Base-by-base conservation (phyloP, 2,888 invertebrate genomes). In the Augochlorella aurata region DNA sequence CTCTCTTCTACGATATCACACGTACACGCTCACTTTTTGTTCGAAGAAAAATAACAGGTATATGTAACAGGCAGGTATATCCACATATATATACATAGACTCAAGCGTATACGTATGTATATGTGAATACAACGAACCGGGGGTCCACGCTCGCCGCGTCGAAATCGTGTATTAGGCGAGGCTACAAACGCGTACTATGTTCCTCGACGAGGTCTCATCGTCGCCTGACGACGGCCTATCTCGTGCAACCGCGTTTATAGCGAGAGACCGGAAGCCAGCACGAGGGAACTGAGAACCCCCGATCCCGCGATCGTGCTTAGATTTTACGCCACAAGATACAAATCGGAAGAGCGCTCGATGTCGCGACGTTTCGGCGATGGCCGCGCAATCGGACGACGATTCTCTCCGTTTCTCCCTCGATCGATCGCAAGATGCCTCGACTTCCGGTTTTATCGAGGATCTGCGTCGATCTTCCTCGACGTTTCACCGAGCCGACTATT, bases 291-390 rank as follows among this genome's bases (percentile, higher is more conserved):
- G 66, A 77, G 67, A 84, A n/a, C 77, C 44, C 82, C 58, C 77
- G 67, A 61, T 74, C 38, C 4, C 78, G 68, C 70, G 54, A 80
- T 81, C 77, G 72, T 75, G 66, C 86, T 90, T 90, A 89, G 82
- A 86, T 83, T 68, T 90, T 85, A 76, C 84, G 89, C 83, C 88
- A 89, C 86, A 89, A 88, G 90, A 91, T 90, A 90, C 88, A 87
- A 88, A 91, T 82, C 88, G 91, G 87, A 91, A 92, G 90, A 91
- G 87, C 89, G 88, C 79, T 80, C 89, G 87, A 89, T 84, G 85
- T 86, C 88, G 87, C 87, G 86, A 90, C 86, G 84, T 86, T 87
- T 87, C 82, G 78, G 75, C 71, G 77, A 85, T 78, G 74, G 78
- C 71, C 38, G 70, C 77, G 70, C 77, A n/a, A 78, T 72, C 69